Evolutionary conservation across 2,113 vertebrate genomes (phyloP), one percentile per base, ranked within the genome.

Genomic region (Protobothrops mucrosquamatus): DNA sequence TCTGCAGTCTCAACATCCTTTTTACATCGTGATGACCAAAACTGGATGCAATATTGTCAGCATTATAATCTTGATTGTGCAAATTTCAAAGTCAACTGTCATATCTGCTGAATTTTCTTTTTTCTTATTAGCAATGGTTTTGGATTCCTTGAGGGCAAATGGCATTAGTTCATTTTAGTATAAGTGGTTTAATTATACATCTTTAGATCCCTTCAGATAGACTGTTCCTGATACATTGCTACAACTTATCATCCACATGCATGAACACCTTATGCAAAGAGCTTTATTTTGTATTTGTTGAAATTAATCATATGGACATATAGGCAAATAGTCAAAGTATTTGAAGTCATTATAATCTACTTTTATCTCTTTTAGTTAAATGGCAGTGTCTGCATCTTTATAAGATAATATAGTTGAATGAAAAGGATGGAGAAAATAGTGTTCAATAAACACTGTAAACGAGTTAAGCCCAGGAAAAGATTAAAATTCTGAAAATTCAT

Each of bases 341-440:
- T 18, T 52, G 52, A n/a, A 89, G 34, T 26, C 34, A 74, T 5
- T 15, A 15, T 48, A 23, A 6, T 48, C 29, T 89, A 91, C 93
- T 96, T 94, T 93, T 23, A 92, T 96, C 91, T 92, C 85, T 95
- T 91, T 91, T 92, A 92, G 95, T 93, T 94, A 89, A 93, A 92
- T 0, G 0, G 6, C 86, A 15, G 48, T 6, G 29, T 88, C 1
- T 92, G 87, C 92, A 14, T 86, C 94, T 8, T 74, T 93, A 0
- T 87, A 94, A 95, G 24, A 92, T 93, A 89, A 92, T 92, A 96
- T 95, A 95, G 48, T 2, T 20, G 92, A 85, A 92, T 92, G 69
- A 94, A 51, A 39, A 93, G 90, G 64, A 95, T 91, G 24, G 1
- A 90, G 12, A 94, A 94, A 94, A 90, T 87, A 93, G 5, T 92